phyloP scores from a whole-genome alignment of 1,140 invertebrate genomes.

The Halesus radiatus region DNA sequence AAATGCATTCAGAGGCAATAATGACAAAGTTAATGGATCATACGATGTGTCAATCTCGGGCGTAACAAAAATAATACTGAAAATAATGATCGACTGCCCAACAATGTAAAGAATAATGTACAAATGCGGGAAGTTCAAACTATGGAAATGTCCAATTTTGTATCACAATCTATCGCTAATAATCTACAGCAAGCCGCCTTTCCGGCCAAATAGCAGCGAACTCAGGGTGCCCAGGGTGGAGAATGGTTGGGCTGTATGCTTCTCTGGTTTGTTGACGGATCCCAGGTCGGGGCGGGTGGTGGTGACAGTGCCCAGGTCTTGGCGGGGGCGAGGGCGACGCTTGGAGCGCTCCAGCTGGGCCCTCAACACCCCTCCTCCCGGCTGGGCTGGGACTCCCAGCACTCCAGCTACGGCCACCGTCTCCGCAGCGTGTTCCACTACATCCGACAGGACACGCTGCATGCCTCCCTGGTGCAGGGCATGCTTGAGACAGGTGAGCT shows the following conservation, averaged over 20 bases:
- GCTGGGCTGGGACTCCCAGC: constrained; percentile 69
- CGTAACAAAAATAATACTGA: constrained; percentile 13
- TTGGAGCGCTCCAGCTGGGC: constrained; percentile 60
- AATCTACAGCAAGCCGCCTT: constrained; percentile 82
- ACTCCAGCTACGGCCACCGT: constrained; percentile 59
- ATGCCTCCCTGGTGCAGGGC: constrained; percentile 66
- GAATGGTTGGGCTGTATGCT: constrained; percentile 61
- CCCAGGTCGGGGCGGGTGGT: constrained; percentile 55
- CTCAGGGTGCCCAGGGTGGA: constrained; percentile 84
- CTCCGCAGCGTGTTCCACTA: constrained; percentile 54
- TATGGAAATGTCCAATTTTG: constrained; percentile 48
- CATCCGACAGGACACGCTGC: constrained; percentile 62
- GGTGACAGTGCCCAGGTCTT: constrained; percentile 74
- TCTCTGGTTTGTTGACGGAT: constrained; percentile 58
- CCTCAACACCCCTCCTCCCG: constrained; percentile 69
- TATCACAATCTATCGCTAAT: constrained; percentile 33
- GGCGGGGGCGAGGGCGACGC: constrained; percentile 64
- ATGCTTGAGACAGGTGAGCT: constrained; percentile 80
- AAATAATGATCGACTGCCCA: constrained; percentile 4
- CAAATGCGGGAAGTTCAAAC: constrained; percentile 22
- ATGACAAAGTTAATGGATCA: background rate
- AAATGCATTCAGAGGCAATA: background rate
- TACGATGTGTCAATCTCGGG: background rate
- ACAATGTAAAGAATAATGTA: constrained; percentile 12
- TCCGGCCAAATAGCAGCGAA: constrained; percentile 84